Evolutionary conservation across 2,888 invertebrate species (phyloP).

Genomic region (Tinea trinotella): DNA sequence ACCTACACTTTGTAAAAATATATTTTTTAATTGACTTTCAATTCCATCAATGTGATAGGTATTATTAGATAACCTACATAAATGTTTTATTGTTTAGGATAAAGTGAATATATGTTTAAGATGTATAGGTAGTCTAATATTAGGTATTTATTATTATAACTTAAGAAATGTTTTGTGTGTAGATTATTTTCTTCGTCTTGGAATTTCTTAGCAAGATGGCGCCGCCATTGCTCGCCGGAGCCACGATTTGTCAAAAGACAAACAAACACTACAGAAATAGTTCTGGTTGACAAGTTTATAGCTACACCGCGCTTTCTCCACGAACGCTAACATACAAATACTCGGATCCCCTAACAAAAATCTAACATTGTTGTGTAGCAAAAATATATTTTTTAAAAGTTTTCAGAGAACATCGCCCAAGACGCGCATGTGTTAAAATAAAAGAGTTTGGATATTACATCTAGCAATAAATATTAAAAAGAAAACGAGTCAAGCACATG

Average conservation of each 20-base stretch:
- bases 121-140: too few species aligned
- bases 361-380: background rate
- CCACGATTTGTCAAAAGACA: constrained; percentile 60
- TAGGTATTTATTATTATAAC: too few species aligned
- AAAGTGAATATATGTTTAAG: too few species aligned
- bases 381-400: constrained; percentile 6
- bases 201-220: constrained; percentile 42
- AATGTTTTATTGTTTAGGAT: too few species aligned
- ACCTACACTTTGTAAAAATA: constrained; percentile 4
- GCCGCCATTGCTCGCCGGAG: constrained; percentile 39
- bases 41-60: too few species aligned
- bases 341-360: constrained; percentile 13
- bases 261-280: constrained; percentile 66
- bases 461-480: constrained; percentile 51
- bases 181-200: constrained; percentile 14
- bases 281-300: constrained; percentile 66
- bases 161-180: background rate
- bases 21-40: background rate
- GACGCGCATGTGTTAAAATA: constrained; percentile 15
- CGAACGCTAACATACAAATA: constrained; percentile 21
- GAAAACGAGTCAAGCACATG: constrained; percentile 5
- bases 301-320: constrained; percentile 30
- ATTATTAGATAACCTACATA: too few species aligned
- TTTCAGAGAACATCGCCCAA: constrained; percentile 8
- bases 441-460: constrained; percentile 28